Percentiles rank a stretch among this genome's conserved stretches.
Conservation (phyloP, 2,888 invertebrate genomes). For the Crocallis elinguaria region DNA sequence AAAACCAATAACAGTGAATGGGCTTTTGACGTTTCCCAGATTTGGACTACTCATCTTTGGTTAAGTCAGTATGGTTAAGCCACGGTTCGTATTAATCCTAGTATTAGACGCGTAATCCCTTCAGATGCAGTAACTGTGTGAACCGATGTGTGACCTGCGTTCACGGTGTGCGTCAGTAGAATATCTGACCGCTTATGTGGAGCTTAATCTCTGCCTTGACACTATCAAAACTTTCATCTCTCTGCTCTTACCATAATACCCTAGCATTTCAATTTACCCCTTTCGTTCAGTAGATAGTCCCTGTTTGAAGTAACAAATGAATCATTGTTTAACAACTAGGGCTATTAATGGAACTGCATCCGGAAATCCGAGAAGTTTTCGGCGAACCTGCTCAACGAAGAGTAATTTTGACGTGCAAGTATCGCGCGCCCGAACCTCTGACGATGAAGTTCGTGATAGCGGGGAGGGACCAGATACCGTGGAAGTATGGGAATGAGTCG, state of each 20-base stretch:
- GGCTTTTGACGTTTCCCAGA: no score
- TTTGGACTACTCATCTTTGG: no score
- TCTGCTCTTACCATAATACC: no score
- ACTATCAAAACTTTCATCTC: background rate
- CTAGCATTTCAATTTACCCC: background rate
- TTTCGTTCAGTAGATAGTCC: slow-evolving; percentile 2
- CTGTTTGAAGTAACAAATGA: slow-evolving; percentile 18
- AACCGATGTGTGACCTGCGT: background rate
- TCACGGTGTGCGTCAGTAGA: background rate
- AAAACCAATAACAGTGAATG: no score
- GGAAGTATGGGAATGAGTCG: slow-evolving; percentile 61
- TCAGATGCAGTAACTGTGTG: background rate
- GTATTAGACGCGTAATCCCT: background rate
- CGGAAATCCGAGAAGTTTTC: slow-evolving; percentile 57
- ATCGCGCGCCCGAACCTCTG: slow-evolving; percentile 70
- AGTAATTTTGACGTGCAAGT: slow-evolving; percentile 71
- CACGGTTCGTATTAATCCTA: no score
- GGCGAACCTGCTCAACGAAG: slow-evolving; percentile 45
- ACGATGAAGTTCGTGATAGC: slow-evolving; percentile 69
- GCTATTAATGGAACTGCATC: slow-evolving; percentile 76
- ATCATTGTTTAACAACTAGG: slow-evolving; percentile 54
- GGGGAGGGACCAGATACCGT: slow-evolving; percentile 51
- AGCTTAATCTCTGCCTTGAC: background rate
- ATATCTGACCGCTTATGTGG: background rate
- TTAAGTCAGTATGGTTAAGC: no score